Base-by-base conservation (phyloP, 1,140 invertebrate genomes). In the Tetranychus cinnabarinus region DNA sequence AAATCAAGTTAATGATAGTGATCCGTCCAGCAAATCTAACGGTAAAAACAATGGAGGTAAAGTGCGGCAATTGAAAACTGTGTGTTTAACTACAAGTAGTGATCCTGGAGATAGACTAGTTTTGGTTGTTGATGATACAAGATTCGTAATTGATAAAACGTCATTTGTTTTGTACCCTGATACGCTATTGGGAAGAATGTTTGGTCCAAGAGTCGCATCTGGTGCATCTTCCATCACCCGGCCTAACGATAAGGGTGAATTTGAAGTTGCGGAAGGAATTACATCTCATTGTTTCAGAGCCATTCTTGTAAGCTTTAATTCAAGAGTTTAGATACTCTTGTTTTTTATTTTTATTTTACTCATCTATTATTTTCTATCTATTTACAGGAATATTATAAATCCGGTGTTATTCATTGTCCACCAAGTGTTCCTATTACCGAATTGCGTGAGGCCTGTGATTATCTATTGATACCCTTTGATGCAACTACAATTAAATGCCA, bases 261-360 rank as follows among this genome's bases (percentile, higher is more conserved):
- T 86, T 73, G 88, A 97, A 69, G 86, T 98, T 34, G 92, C 91
- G n/a, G 93, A 98, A 64, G 96, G 95, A 1, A 89, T 98, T 64
- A 90, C 91, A 0, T 86, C 93, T 0, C 84, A 86, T 50, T 84
- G 97, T 3, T 99, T 99, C 70, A 77, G 91, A 52, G 85, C 90
- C 0, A 92, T 99, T 68, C 74, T 99, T 67, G 77, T 78, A 69
- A 69, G 70, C 67, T 46, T 62, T 12, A n/a, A 48, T 47, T 5
- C 10, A 48, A 34, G 34, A 35, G 13, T 10, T 6, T 36, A 4
- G 5, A 3, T 0, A 58, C n/a, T 62, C 15, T 57, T 13, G 5
- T 15, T 56, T 2, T 13, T 15, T 6, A 58, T 39, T 7, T 15
- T 52, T 33, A 52, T 63, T 23, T 52, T n/a, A 47, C 50, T 52